Evolutionary conservation across 2,888 invertebrate genomes (phyloP), one percentile per base, ranked within the genome.

Genomic region (Rhingia rostrata): DNA sequence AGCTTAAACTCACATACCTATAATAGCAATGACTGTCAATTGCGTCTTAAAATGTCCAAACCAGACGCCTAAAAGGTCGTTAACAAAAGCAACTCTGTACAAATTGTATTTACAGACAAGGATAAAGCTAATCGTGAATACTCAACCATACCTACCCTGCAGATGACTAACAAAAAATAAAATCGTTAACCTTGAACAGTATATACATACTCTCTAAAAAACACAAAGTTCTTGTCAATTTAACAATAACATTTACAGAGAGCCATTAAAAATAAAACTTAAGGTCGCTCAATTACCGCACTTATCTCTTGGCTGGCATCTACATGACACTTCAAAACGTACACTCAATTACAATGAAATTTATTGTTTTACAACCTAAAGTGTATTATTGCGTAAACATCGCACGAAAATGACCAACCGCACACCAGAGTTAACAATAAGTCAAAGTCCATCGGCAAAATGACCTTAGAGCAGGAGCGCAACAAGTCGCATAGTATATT

Each of bases 331-430:
- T 58, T 14, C 32, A 58, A 51, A 79, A 67, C n/a, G 54, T 64
- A 64, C 47, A 66, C 54, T 56, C 60, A 61, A 69, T 69, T 53
- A 61, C 64, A 30, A 37, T 67, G 30, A 43, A 67, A 67, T 41
- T 80, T 73, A 78, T 74, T 79, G 73, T 74, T 32, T 64, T 54
- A 74, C 63, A 63, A 69, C 51, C 58, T 43, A 14, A 70, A 79
- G 58, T 79, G 61, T 74, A 66, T 74, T 54, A 74, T 84, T 84
- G 61, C 79, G 60, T 75, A 74, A 84, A 69, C 45, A 69, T 54
- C 9, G 41, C 53, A 49, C 63, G 67, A 79, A 79, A 83, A 45
- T 78, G 54, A 74, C 84, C 69, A 60, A 79, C 69, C 64, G 53
- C 58, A 74, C 41, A n/a, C 14, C 22, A 58, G 12, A 69, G 47